A percentile compares a stretch with the other conserved stretches of the same genome.
Conservation (phyloP, 1,140 invertebrate species). For the Halictus rubicundus region DNA sequence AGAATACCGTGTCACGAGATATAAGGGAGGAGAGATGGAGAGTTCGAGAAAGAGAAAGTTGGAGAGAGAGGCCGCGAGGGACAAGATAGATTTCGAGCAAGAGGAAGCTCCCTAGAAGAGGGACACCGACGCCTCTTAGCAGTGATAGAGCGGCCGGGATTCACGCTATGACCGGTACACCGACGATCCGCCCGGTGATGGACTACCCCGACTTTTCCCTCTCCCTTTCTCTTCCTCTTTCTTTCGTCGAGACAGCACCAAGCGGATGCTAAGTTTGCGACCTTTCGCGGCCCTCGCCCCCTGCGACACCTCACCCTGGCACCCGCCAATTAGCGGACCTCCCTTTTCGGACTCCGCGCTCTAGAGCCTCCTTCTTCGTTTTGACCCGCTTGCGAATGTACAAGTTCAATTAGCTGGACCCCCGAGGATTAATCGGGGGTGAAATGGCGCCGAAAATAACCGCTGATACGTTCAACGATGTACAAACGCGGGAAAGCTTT, state of each 20-base stretch:
- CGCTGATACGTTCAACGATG: too few relatives aligned
- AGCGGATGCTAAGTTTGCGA: slow-evolving; percentile 28
- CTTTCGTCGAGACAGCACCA: not conserved
- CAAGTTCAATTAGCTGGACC: not conserved
- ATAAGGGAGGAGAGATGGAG: slow-evolving; percentile 43
- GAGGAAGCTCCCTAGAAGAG: slow-evolving; percentile 37
- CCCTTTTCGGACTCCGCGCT: slow-evolving; percentile 28
- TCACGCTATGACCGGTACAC: slow-evolving; percentile 73
- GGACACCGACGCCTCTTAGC: slow-evolving; percentile 56
- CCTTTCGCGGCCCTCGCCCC: slow-evolving; percentile 6
- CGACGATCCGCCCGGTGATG: slow-evolving; percentile 69
- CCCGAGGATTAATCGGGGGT: not conserved
- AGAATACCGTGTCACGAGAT: slow-evolving; percentile 31
- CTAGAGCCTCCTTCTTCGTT: not conserved
- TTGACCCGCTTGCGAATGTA: not conserved
- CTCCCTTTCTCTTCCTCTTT: slow-evolving; percentile 5
- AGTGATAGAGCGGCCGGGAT: slow-evolving; percentile 72
- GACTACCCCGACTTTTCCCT: slow-evolving; percentile 57
- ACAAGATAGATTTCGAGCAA: too few relatives aligned
- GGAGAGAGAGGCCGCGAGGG: not conserved
- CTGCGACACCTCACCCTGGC: not conserved
- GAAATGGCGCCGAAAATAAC: not conserved
- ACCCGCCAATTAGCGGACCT: slow-evolving; percentile 58
- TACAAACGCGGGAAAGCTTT: too few relatives aligned
- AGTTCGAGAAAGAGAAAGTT: too few relatives aligned